Evolutionary conservation across 2,113 vertebrate genomes (phyloP), one percentile per base, ranked within the genome.

Genomic region (Corythaeola cristata): DNA sequence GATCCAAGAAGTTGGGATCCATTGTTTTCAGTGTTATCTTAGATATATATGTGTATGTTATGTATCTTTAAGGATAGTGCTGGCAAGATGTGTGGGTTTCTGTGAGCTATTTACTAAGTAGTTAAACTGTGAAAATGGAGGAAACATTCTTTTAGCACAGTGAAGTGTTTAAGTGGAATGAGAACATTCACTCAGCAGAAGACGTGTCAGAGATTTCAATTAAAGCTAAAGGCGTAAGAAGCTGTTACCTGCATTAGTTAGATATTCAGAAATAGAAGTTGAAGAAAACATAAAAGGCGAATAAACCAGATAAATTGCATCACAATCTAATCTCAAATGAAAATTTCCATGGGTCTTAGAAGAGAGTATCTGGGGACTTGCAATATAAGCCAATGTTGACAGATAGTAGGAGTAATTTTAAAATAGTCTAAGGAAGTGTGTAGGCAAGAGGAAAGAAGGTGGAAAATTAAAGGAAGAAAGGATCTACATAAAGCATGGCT

Each of bases 331-430:
- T 94, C 74, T 80, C 47, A 93, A 77, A 62, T 84, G 15, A 88
- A 89, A 88, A 83, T 77, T 95, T 88, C 32, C 44, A 55, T 79
- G 49, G 35, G 21, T 88, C 19, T 84, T 69, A 44, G 23, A 85
- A 47, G 9, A 76, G 28, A 58, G 8, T 77, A 44, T 82, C 45
- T 79, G 32, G 14, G 35, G 26, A 90, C 10, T 14, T 89, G 24
- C 45, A 68, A 6, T 77, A 4, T 58, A 93, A 85, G 37, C n/a
- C 66, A 76, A 37, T 80, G 73, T 49, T 95, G 85, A 90, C 76
- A 96, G 71, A 93, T 88, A 23, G 73, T 85, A 87, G 76, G 64
- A 89, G 32, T 87, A 50, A 85, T 92, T 95, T 92, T 93, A 63
- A 89, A 96, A 66, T 78, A 90, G 24, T 80, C 32, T 64, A 39